Percentiles rank a stretch among this genome's conserved stretches.
Conservation (phyloP, 2,797 vertebrate genomes). For the Threskiornis aethiopicus region DNA sequence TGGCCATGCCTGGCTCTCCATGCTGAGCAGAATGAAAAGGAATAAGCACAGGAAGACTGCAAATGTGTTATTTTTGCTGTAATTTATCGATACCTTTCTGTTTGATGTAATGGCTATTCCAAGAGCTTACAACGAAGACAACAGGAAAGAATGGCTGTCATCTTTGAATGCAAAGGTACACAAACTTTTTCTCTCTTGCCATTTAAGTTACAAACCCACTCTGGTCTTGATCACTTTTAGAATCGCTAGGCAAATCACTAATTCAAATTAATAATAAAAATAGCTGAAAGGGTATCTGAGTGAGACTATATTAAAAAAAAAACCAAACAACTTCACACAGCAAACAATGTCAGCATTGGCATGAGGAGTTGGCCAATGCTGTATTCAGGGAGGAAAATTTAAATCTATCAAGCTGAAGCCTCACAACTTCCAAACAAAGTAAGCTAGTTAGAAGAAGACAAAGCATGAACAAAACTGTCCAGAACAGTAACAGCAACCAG, state of each 20-base stretch:
- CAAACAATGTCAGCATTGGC: neutral
- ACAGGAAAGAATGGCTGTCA: neutral
- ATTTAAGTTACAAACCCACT: neutral
- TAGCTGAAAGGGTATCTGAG: neutral
- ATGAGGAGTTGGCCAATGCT: neutral
- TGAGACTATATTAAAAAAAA: neutral
- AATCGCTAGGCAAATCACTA: neutral
- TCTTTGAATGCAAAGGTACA: neutral
- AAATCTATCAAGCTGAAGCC: neutral
- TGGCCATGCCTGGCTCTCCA: neutral
- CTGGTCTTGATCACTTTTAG: neutral
- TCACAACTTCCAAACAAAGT: neutral
- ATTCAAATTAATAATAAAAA: neutral
- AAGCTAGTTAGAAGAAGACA: neutral
- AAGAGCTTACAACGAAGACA: neutral
- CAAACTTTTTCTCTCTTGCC: neutral
- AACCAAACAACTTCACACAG: neutral
- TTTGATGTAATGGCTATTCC: neutral
- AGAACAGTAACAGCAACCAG: neutral
- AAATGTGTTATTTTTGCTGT: neutral
- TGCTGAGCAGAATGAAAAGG: neutral
- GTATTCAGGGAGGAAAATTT: neutral
- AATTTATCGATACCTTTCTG: neutral
- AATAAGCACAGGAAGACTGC: neutral
- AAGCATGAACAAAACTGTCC: neutral